Evolutionary conservation across 2,797 vertebrate species (phyloP), one percentile per base, ranked within the genome.

Genomic region (Chaenodraco wilsoni): DNA sequence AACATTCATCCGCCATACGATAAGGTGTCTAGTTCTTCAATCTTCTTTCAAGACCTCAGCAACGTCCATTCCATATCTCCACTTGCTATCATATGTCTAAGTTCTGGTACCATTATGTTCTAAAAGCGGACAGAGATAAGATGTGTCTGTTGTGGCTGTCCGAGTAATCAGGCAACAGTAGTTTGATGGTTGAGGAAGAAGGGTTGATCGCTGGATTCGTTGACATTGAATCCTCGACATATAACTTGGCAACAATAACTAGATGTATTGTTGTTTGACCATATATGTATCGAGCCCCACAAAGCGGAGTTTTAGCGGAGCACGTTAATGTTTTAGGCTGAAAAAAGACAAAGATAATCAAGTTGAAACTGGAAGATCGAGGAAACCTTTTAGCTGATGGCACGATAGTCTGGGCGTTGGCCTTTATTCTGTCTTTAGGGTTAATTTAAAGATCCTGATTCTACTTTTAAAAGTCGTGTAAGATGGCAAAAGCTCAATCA

Each of bases 341-440:
- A 27, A 27, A 5, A 27, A 27, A 27, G 27, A 27, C 27, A 5
- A 27, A 27, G 27, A 27, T 27, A 27, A 27, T 27, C 27, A 27
- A 27, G 27, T 27, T 27, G 27, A 37, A 37, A 37, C 60, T 7
- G 27, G 17, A 52, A 12, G 17, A 5, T 71, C 16, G 19, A 60
- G 51, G 1, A 57, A 50, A 66, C 17, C n/a, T 21, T 66, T 49
- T 50, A 50, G 37, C 58, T 73, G 43, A 69, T 63, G 60, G 59
- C 60, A 63, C 43, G 62, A 65, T 55, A 44, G 61, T 76, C 62
- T 69, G 19, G 27, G 17, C 17, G 17, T 27, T 27, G 4, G 4
- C 41, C 19, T 59, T 31, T 65, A 71, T 67, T 21, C 52, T 13
- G 23, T 49, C 19, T 9, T 37, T 2, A 37, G 33, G 33, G 7